A percentile compares a stretch with the other conserved stretches of the same genome.
Evolutionary conservation across 2,888 invertebrate genomes (phyloP).

Genomic region (Schizotus pectinicornis): DNA sequence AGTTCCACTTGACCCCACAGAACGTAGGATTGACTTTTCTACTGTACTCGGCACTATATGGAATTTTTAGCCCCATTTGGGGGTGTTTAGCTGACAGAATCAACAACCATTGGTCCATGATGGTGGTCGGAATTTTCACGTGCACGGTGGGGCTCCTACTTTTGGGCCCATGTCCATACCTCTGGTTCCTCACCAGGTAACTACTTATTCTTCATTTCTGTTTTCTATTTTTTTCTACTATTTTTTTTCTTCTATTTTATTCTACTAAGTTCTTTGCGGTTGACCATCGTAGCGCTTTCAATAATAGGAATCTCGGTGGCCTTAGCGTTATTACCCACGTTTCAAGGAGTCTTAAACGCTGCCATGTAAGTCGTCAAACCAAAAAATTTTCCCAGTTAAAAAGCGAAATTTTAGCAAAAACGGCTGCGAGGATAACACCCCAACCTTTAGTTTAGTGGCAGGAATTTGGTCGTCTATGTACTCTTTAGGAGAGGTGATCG

Average conservation of each 20-base stretch:
- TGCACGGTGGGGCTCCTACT: constrained; percentile 68
- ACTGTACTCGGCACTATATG: constrained; percentile 74
- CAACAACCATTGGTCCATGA: constrained; percentile 76
- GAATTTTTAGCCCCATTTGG: constrained; percentile 75
- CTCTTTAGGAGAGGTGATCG: constrained; percentile 75
- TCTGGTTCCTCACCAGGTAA: constrained; percentile 67
- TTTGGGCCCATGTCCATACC: constrained; percentile 71
- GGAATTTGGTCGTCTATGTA: constrained; percentile 80
- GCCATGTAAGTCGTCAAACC: constrained; percentile 67
- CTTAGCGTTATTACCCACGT: constrained; percentile 74
- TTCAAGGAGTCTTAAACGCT: constrained; percentile 74
- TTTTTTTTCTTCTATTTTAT: not conserved
- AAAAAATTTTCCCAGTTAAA: not conserved
- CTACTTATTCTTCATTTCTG: no score
- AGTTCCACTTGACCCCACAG: constrained; percentile 70
- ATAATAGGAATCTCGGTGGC: constrained; percentile 75
- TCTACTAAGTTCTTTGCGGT: constrained; percentile 66
- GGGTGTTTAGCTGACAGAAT: constrained; percentile 74
- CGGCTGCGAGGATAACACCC: constrained; percentile 69
- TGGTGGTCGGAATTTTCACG: constrained; percentile 72
- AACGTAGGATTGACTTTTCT: constrained; percentile 76
- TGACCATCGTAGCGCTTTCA: constrained; percentile 70
- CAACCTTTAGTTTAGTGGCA: constrained; percentile 77
- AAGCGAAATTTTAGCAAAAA: constrained; percentile 62
- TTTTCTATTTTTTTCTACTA: constrained; percentile 30